These are phyloP conservation scores for Lomographa bimaculata DNA, from an alignment of 2,888 invertebrate genomes.

Conservation along the genomic window DNA sequence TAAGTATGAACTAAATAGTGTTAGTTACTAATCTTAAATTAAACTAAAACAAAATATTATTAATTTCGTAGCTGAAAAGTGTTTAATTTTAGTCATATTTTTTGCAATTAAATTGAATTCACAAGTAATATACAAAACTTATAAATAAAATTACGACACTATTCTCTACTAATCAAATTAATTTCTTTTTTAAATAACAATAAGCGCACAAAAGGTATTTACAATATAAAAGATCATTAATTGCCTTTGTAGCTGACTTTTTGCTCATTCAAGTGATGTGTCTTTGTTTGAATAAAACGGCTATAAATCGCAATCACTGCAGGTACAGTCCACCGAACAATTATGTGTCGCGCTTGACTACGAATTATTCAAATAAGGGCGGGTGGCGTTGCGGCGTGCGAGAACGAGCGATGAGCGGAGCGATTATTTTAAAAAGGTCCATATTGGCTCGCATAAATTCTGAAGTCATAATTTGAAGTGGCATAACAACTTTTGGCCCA, in stretches of 20 bases:
- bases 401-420: constrained; percentile 11
- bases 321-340: constrained; percentile 48
- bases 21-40: too few species aligned
- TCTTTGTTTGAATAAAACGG: constrained; percentile 32
- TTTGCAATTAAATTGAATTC: too few species aligned
- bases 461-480: too few species aligned
- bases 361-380: constrained; percentile 55
- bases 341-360: constrained; percentile 53
- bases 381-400: constrained; percentile 28
- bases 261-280: constrained; percentile 7
- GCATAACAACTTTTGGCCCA: too few species aligned
- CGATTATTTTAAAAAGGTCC: background rate
- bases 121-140: too few species aligned
- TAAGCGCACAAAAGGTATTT: background rate
- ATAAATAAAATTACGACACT: too few species aligned
- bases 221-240: constrained; percentile 10
- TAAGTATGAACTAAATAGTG: too few species aligned
- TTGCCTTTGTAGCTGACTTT: constrained; percentile 2
- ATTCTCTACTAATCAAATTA: too few species aligned
- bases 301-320: constrained; percentile 58
- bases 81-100: too few species aligned
- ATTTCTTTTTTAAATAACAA: constrained; percentile 5
- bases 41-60: too few species aligned
- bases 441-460: too few species aligned
- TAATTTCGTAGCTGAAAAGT: too few species aligned